phyloP scores from a whole-genome alignment of 2,797 vertebrate genomes.

The Pangasius macronema region DNA sequence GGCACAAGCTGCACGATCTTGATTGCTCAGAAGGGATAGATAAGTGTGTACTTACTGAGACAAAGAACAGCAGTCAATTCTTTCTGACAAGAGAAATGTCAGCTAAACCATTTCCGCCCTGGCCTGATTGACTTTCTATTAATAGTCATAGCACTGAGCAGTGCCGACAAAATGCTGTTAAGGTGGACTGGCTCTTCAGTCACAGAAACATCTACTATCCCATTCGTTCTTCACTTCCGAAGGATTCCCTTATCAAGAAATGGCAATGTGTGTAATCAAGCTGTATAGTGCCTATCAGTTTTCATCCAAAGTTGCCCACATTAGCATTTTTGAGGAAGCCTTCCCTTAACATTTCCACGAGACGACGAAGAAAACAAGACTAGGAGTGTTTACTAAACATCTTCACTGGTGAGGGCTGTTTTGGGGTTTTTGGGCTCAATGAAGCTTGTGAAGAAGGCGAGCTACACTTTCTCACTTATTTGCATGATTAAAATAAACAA shows the following conservation, averaged over 20 bases:
- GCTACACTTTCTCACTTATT: not conserved
- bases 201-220: not conserved
- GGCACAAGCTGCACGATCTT: not conserved
- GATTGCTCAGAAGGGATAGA: not conserved
- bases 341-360: not conserved
- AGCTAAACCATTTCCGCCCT: not conserved
- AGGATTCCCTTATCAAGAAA: not conserved
- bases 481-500: not conserved
- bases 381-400: constrained; percentile 10
- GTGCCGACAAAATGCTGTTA: constrained; percentile 4
- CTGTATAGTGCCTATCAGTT: not conserved
- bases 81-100: constrained; percentile 19
- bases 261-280: not conserved
- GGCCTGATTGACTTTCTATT: not conserved
- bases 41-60: constrained; percentile 18
- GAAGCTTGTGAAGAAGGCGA: not conserved
- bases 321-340: not conserved
- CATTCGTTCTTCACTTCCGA: constrained; percentile 7
- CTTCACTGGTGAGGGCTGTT: not conserved
- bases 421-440: not conserved
- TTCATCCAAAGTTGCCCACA: not conserved
- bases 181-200: constrained; percentile 5
- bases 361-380: not conserved
- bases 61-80: not conserved
- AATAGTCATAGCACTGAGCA: constrained; percentile 6